A percentile compares a stretch with the other conserved stretches of the same genome.
Evolutionary conservation across 2,888 invertebrate species (phyloP).

Genomic region (Camponotus fellah): DNA sequence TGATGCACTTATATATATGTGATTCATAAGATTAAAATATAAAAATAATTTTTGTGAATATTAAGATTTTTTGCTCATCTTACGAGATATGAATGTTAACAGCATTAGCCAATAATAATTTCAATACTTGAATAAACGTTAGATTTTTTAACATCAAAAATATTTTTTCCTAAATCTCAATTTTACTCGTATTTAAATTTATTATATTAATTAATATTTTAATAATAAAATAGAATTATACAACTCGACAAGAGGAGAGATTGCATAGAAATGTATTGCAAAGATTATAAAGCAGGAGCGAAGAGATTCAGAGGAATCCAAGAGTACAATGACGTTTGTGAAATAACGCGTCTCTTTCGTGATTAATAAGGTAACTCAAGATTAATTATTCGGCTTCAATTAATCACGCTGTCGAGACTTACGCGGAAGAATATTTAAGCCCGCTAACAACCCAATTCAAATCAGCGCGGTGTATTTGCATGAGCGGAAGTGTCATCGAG

Average conservation of each 20-base stretch:
- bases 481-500: slow-evolving; percentile 34
- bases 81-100: neutral
- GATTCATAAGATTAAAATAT: neutral
- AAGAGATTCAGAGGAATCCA: neutral
- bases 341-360: neutral
- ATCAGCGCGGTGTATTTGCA: slow-evolving; percentile 34
- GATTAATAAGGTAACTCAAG: slow-evolving; percentile 42
- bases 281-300: neutral
- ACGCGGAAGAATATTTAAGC: slow-evolving; percentile 42
- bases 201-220: slow-evolving; percentile 16
- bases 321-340: slow-evolving; percentile 1
- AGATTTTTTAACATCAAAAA: neutral
- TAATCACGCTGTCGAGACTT: slow-evolving; percentile 42
- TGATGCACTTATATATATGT: neutral
- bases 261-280: neutral
- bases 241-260: neutral
- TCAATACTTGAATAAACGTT: neutral
- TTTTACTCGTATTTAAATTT: neutral
- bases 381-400: slow-evolving; percentile 47
- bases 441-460: slow-evolving; percentile 41
- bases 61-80: neutral
- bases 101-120: neutral
- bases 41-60: neutral
- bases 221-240: slow-evolving; percentile 12
- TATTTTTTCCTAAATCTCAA: neutral